Conservation (phyloP, 2,113 vertebrate species). For the Pseudorhombus dupliciocellatus region DNA sequence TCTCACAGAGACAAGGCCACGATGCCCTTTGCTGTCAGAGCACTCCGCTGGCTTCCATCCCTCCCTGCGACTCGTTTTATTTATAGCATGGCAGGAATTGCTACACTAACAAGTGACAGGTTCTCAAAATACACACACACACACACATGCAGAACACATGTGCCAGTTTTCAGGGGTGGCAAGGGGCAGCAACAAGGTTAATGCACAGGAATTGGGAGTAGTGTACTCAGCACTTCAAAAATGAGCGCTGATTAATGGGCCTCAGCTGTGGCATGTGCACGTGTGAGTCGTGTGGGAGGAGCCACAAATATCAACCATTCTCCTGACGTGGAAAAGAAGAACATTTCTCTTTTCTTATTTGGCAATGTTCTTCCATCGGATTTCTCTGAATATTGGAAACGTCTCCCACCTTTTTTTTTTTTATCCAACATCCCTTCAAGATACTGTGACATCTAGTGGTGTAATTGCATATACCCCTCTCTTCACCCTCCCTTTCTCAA, state of each 20-base stretch:
- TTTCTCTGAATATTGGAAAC: background rate
- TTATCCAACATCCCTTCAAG: no score
- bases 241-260: conserved; percentile 76
- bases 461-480: no score
- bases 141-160: background rate
- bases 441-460: no score
- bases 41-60: conserved; percentile 71
- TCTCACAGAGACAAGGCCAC: conserved; percentile 75
- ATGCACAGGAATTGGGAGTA: conserved; percentile 45
- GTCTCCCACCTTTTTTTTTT: background rate
- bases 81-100: conserved; percentile 72
- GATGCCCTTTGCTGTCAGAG: conserved; percentile 80
- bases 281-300: conserved; percentile 47
- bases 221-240: conserved; percentile 47
- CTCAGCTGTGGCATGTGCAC: conserved; percentile 72
- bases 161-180: conserved; percentile 58
- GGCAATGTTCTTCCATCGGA: background rate
- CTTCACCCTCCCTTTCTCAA: no score
- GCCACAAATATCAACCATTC: conserved; percentile 29
- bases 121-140: conserved; percentile 41
- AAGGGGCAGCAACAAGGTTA: conserved; percentile 66
- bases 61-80: conserved; percentile 77
- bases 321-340: conserved; percentile 12
- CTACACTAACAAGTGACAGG: conserved; percentile 70
- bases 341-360: background rate